These are phyloP conservation scores for Trematomus loennbergii DNA, from an alignment of 2,113 vertebrate genomes.

Conservation along the genomic window DNA sequence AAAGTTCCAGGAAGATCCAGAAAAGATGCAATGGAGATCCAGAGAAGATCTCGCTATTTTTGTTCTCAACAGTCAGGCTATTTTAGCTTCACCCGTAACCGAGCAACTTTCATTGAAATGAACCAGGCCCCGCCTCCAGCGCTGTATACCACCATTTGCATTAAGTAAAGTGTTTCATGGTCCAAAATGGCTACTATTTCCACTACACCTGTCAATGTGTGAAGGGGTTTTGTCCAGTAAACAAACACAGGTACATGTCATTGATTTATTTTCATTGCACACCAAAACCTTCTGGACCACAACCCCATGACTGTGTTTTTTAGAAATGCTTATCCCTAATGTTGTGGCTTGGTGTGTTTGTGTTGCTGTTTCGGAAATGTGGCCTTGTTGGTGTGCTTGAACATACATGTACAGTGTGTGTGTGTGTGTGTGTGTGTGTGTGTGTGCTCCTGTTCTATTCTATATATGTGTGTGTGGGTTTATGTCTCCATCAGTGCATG, in stretches of 20 bases:
- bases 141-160: too few species aligned
- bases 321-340: background rate
- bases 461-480: conserved; percentile 3
- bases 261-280: background rate
- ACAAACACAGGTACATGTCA: background rate
- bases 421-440: background rate
- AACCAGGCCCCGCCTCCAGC: too few species aligned
- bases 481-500: conserved; percentile 11
- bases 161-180: background rate
- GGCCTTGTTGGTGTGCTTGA: background rate
- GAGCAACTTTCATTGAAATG: too few species aligned
- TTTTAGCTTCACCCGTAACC: too few species aligned
- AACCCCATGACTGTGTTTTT: conserved; percentile 2
- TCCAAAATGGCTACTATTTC: background rate
- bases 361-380: background rate
- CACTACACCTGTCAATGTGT: background rate
- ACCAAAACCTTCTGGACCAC: background rate
- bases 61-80: too few species aligned
- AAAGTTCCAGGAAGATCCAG: too few species aligned
- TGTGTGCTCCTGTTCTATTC: background rate
- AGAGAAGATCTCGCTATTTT: too few species aligned
- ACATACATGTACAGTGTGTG: background rate
- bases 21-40: too few species aligned
- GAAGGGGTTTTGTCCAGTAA: background rate
- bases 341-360: background rate